Evolutionary conservation across 2,888 invertebrate genomes (phyloP).

Genomic region (Tinea trinotella): DNA sequence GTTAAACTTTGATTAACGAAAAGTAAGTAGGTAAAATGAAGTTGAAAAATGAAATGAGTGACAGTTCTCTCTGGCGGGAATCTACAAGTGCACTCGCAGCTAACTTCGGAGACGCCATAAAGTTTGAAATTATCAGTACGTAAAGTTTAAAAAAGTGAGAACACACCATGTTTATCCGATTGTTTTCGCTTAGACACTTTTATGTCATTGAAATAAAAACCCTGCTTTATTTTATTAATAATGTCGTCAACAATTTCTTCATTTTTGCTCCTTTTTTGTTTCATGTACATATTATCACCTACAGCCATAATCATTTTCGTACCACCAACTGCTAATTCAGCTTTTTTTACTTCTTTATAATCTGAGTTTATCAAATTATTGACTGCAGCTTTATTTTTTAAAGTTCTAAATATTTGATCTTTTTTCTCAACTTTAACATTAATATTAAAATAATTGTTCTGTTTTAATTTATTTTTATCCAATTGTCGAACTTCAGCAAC

Average conservation of each 20-base stretch:
- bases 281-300: neutral
- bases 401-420: slow-evolving; percentile 24
- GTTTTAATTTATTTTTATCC: neutral
- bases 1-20: too few relatives aligned
- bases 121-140: too few relatives aligned
- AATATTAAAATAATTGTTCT: neutral
- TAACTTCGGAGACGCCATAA: too few relatives aligned
- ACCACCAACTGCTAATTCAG: neutral
- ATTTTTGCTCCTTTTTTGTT: neutral
- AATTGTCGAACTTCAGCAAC: too few relatives aligned
- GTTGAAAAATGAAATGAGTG: too few relatives aligned
- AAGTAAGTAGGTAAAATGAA: too few relatives aligned
- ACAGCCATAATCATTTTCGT: neutral
- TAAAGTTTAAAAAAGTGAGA: too few relatives aligned
- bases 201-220: slow-evolving; percentile 46
- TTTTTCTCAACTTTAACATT: slow-evolving; percentile 22
- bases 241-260: slow-evolving; percentile 52
- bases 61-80: too few relatives aligned
- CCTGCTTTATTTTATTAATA: slow-evolving; percentile 46
- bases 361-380: too few relatives aligned
- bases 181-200: slow-evolving; percentile 21
- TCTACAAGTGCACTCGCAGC: too few relatives aligned
- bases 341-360: neutral
- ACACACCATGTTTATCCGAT: too few relatives aligned
- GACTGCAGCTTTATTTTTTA: slow-evolving; percentile 45